Percentiles rank a stretch among this genome's conserved stretches.
Evolutionary conservation across 2,888 invertebrate species (phyloP).

Genomic region (Drosophila phalerata): DNA sequence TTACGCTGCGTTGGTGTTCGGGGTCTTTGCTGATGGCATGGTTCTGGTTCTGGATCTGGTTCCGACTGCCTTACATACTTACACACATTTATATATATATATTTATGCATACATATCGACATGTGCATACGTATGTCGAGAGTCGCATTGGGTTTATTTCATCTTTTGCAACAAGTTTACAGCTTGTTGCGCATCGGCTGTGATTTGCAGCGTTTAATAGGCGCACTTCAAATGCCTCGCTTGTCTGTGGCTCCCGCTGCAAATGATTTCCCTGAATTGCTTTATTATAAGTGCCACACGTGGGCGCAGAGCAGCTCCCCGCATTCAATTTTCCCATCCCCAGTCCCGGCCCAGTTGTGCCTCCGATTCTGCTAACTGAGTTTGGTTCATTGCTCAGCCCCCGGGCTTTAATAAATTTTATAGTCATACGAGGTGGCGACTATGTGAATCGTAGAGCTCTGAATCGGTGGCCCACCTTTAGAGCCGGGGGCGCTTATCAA

Average conservation of each 20-base stretch:
- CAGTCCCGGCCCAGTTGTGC: too few relatives aligned
- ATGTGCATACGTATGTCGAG: slow-evolving; percentile 12
- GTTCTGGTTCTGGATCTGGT: slow-evolving; percentile 25
- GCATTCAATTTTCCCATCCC: background rate
- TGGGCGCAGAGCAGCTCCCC: slow-evolving; percentile 43
- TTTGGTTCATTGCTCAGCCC: slow-evolving; percentile 41
- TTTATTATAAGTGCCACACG: slow-evolving; percentile 72
- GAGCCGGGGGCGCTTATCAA: slow-evolving; percentile 59
- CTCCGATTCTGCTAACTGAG: slow-evolving; percentile 8
- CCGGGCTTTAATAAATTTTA: slow-evolving; percentile 80
- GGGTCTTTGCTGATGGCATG: slow-evolving; percentile 48
- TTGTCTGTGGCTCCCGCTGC: slow-evolving; percentile 45
- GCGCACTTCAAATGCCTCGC: slow-evolving; percentile 71
- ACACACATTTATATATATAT: slow-evolving; percentile 5
- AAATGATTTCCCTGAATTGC: slow-evolving; percentile 79
- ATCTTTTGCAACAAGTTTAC: slow-evolving; percentile 78
- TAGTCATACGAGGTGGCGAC: slow-evolving; percentile 58
- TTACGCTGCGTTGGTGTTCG: slow-evolving; percentile 75
- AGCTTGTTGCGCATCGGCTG: slow-evolving; percentile 75
- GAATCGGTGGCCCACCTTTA: slow-evolving; percentile 5
- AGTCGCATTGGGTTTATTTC: slow-evolving; percentile 58
- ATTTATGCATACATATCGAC: background rate
- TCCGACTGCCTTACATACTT: slow-evolving; percentile 38
- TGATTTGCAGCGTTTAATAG: slow-evolving; percentile 77
- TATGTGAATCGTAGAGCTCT: slow-evolving; percentile 23